Conservation (phyloP, 2,888 invertebrate species). For the Timema cristinae region DNA sequence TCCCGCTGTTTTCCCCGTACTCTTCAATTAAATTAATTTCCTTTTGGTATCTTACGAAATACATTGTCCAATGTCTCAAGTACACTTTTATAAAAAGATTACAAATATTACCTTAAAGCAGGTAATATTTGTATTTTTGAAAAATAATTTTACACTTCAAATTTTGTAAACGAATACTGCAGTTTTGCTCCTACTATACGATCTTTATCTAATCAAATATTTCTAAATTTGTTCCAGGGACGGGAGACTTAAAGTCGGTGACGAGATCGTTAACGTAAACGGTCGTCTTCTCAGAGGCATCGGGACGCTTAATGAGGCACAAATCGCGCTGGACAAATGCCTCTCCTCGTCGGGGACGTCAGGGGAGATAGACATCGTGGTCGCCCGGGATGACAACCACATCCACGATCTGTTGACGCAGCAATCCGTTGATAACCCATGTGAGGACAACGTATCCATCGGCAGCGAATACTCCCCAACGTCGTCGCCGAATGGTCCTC, state of each 20-base stretch:
- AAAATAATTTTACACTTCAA: too few species aligned
- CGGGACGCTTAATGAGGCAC: constrained; percentile 38
- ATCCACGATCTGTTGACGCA: constrained; percentile 1
- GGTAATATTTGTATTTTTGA: too few species aligned
- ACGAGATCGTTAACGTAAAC: constrained; percentile 49
- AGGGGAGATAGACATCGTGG: constrained; percentile 39
- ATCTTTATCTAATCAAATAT: not conserved
- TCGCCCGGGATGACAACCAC: constrained; percentile 31
- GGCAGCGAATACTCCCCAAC: not conserved
- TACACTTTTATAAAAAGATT: too few species aligned
- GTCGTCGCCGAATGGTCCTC: constrained; percentile 4
- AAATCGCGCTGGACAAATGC: constrained; percentile 34
- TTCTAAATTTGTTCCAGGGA: constrained; percentile 40
- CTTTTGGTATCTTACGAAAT: too few species aligned
- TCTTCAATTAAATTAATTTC: too few species aligned
- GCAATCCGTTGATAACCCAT: constrained; percentile 4
- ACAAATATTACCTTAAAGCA: too few species aligned
- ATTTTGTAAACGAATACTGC: too few species aligned
- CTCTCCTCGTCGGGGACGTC: constrained; percentile 32
- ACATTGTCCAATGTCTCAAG: too few species aligned
- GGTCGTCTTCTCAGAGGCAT: constrained; percentile 45
- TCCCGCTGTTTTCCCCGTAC: too few species aligned
- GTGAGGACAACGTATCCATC: not conserved
- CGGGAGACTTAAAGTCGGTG: constrained; percentile 45
- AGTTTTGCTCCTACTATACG: too few species aligned